Evolutionary conservation across 2,888 invertebrate species (phyloP), one percentile per base, ranked within the genome.

Genomic region (Calliphora vomitoria): DNA sequence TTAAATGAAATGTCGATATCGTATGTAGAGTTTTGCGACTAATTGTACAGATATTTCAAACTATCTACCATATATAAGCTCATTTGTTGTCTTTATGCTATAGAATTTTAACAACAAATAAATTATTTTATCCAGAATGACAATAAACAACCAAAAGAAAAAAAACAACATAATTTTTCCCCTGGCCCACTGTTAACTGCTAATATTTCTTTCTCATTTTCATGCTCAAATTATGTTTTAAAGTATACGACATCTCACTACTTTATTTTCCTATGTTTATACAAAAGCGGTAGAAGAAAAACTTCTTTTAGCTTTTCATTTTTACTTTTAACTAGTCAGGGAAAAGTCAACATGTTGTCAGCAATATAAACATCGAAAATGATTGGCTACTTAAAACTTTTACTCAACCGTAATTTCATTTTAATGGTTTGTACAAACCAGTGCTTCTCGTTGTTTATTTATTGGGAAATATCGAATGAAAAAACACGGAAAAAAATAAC

Each of bases 381-480:
- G 64, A 64, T 81, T 81, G 72, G 62, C 72, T 55, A 64, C 25
- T 81, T 81, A 72, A 72, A 81, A 81, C 35, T 64, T 81, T 81
- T 72, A 15, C 60, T 60, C 62, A 81, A 81, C 35, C 62, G 53
- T 72, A 72, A 81, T 81, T 81, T 72, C 55, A 64, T 72, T 81
- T 81, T 80, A 80, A 80, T 79, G 60, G 69, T 79, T 79, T 69
- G 2, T 58, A 79, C 41, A 78, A 60, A 47, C 13, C 69, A 53
- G 20, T 50, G 50, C 50, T 69, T 31, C 3, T 53, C 18, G 31
- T 8, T 18, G 35, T 38, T 71, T 71, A 10, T 38, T 71, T 20
- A 6, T 71, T 13, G 20, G 4, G 15, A 53, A 35, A 64, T 38
- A 64, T 38, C 38, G 62, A 71, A 13, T 11, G n/a, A 38, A 25